Conservation (phyloP, 2,797 vertebrate genomes). For the Bovichtus diacanthus region DNA sequence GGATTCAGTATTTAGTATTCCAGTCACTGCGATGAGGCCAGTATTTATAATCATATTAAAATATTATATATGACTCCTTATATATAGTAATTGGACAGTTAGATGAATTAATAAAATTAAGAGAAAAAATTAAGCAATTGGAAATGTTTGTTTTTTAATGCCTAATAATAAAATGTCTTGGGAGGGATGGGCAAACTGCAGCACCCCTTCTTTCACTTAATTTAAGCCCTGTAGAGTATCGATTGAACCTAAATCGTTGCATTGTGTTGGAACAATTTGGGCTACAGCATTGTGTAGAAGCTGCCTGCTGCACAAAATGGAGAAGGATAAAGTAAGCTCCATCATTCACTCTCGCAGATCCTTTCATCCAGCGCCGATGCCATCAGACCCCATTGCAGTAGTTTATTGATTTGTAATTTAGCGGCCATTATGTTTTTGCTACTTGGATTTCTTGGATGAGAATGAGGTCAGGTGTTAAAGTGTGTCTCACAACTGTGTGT, state of each 20-base stretch:
- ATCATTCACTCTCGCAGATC: conserved; percentile 39
- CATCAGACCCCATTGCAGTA: conserved; percentile 19
- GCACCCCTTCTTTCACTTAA: background rate
- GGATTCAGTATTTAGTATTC: no score
- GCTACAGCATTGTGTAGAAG: conserved; percentile 4
- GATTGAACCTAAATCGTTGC: conserved; percentile 23
- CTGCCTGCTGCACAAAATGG: conserved; percentile 20
- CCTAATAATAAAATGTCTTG: no score
- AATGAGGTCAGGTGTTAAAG: conserved; percentile 46
- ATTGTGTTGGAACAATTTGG: conserved; percentile 3
- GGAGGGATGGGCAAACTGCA: no score
- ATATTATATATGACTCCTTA: no score
- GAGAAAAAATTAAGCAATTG: no score
- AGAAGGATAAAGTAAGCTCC: conserved; percentile 20
- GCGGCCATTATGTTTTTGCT: conserved; percentile 37
- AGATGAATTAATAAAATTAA: no score
- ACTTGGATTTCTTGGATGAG: conserved; percentile 39
- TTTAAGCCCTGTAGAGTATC: conserved; percentile 6
- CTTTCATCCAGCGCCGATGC: conserved; percentile 24
- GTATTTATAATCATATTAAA: no score
- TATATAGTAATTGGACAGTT: no score
- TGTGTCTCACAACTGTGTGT: background rate
- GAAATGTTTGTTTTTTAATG: no score
- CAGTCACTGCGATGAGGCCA: no score
- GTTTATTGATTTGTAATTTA: conserved; percentile 72